phyloP scores from a whole-genome alignment of 2,888 invertebrate species.

The Tethea ocularis region DNA sequence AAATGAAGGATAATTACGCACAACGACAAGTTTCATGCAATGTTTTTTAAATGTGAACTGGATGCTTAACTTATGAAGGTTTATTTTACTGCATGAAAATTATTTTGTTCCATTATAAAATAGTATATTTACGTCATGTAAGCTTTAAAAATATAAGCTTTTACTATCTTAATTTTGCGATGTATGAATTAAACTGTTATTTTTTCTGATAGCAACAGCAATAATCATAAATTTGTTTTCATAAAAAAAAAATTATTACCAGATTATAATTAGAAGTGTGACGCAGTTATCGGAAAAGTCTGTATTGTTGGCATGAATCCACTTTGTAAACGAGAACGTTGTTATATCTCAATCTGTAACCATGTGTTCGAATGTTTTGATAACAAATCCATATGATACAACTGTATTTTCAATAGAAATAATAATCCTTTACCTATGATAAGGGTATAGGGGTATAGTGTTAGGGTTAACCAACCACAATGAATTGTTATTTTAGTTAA shows the following conservation, averaged over 20 bases:
- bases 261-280: conserved; percentile 41
- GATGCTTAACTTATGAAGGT: neutral
- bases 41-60: neutral
- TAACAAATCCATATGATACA: neutral
- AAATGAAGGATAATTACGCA: neutral
- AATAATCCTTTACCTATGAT: conserved; percentile 3
- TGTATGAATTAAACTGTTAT: neutral
- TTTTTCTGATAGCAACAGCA: neutral
- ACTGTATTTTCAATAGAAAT: neutral
- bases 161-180: neutral
- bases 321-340: conserved; percentile 30
- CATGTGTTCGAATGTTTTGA: conserved; percentile 1
- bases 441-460: neutral
- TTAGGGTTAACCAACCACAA: neutral
- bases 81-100: neutral
- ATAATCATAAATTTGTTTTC: neutral
- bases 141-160: neutral
- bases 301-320: conserved; percentile 22
- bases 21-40: neutral
- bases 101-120: neutral
- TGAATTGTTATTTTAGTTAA: neutral
- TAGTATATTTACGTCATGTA: neutral
- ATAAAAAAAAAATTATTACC: conserved; percentile 17
- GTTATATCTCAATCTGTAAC: conserved; percentile 6
- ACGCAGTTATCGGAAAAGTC: conserved; percentile 40